Percentiles rank a stretch among this genome's conserved stretches.
Evolutionary conservation across 1,140 invertebrate genomes (phyloP).

Genomic region (Heliconius hermathena): DNA sequence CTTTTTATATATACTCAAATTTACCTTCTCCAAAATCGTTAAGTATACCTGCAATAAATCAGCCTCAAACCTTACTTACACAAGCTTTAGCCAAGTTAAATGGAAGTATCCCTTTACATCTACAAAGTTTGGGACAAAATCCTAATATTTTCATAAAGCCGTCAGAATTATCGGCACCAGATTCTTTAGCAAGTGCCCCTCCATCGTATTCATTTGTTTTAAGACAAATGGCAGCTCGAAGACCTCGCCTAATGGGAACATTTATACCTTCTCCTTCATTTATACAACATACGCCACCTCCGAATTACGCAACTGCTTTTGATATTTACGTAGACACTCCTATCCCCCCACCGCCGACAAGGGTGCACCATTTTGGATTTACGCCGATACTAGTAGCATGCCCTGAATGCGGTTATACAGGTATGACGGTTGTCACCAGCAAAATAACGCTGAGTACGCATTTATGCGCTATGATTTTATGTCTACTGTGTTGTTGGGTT

Average conservation of each 20-base stretch:
- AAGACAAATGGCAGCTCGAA: conserved; percentile 62
- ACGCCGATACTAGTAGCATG: conserved; percentile 63
- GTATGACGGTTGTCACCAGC: conserved; percentile 56
- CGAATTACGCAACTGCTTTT: conserved; percentile 70
- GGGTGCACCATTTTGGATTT: conserved; percentile 65
- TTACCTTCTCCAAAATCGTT: conserved; percentile 44
- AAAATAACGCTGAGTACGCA: conserved; percentile 73
- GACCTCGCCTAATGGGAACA: conserved; percentile 70
- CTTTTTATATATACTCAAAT: conserved; percentile 35
- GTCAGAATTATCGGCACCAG: conserved; percentile 59
- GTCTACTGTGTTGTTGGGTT: conserved; percentile 71
- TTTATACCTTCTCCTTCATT: conserved; percentile 75
- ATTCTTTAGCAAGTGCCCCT: conserved; percentile 68
- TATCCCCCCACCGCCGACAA: conserved; percentile 50
- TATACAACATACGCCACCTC: conserved; percentile 67
- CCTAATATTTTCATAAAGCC: conserved; percentile 36
- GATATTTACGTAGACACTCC: conserved; percentile 70
- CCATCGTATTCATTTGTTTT: conserved; percentile 77
- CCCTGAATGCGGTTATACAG: conserved; percentile 69
- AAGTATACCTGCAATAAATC: conserved; percentile 29
- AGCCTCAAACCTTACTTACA: conserved; percentile 58
- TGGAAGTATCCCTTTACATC: conserved; percentile 46
- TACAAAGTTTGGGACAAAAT: conserved; percentile 14
- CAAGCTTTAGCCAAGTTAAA: conserved; percentile 65
- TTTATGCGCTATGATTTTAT: conserved; percentile 65